phyloP scores from a whole-genome alignment of 2,888 invertebrate genomes.

The Melieria picta region DNA sequence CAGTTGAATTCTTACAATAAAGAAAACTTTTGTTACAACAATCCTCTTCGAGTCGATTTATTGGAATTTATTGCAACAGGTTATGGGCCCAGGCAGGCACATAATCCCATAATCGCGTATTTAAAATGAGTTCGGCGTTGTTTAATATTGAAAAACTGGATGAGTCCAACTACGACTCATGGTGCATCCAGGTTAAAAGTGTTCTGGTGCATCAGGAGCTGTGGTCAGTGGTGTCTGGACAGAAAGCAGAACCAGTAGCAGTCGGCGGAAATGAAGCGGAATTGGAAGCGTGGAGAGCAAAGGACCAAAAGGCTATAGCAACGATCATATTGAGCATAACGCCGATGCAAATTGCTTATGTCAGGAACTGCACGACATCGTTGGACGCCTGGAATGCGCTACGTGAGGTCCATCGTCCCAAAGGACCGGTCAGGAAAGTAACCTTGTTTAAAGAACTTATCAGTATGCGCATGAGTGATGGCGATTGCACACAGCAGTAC shows the following conservation, averaged over 20 bases:
- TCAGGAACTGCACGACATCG: conserved; percentile 20
- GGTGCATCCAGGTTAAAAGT: conserved; percentile 34
- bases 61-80: conserved; percentile 16
- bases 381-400: background rate
- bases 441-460: conserved; percentile 4
- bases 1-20: too few species aligned
- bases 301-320: conserved; percentile 30
- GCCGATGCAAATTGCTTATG: conserved; percentile 25
- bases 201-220: conserved; percentile 37
- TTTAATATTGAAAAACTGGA: conserved; percentile 4
- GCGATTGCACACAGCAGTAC: conserved; percentile 4
- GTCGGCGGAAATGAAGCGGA: background rate
- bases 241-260: background rate
- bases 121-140: conserved; percentile 5
- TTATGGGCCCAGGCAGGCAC: conserved; percentile 35
- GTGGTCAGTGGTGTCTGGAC: conserved; percentile 24
- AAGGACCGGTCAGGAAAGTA: conserved; percentile 8
- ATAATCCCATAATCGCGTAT: background rate
- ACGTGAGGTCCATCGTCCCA: background rate
- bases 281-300: conserved; percentile 12
- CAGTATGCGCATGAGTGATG: conserved; percentile 7
- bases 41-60: too few species aligned
- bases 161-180: conserved; percentile 37
- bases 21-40: too few species aligned
- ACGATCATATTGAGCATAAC: conserved; percentile 32